A percentile compares a stretch with the other conserved stretches of the same genome.
Conservation (phyloP, 2,797 vertebrate species). For the Esox lucius region DNA sequence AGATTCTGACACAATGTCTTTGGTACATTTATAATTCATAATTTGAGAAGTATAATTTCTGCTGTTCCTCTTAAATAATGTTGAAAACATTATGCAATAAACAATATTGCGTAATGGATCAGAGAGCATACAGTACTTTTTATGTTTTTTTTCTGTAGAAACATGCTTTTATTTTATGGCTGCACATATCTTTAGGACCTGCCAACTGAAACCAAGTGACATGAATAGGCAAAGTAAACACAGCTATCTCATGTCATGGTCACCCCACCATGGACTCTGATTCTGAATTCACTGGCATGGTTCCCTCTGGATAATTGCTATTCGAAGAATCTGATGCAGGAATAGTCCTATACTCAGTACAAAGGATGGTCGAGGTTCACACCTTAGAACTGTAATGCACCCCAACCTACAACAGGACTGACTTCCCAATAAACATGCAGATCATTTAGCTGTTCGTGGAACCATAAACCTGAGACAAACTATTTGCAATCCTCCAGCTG, state of each 20-base stretch:
- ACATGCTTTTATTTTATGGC: background rate
- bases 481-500: background rate
- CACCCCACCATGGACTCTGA: conserved; percentile 30
- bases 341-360: conserved; percentile 24
- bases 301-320: conserved; percentile 12
- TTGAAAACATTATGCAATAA: too few relatives aligned
- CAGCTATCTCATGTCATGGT: conserved; percentile 11
- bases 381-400: background rate
- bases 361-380: conserved; percentile 12
- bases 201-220: conserved; percentile 23
- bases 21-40: too few relatives aligned
- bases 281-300: conserved; percentile 22
- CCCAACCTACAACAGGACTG: background rate
- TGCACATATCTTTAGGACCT: conserved; percentile 14
- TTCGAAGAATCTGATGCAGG: conserved; percentile 36
- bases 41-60: too few relatives aligned
- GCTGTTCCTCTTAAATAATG: too few relatives aligned
- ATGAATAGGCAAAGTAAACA: conserved; percentile 34
- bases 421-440: background rate
- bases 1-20: too few relatives aligned
- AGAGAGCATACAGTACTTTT: too few relatives aligned
- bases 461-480: background rate
- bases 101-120: too few relatives aligned
- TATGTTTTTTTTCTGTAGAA: too few relatives aligned
- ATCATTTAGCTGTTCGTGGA: background rate